phyloP scores from a whole-genome alignment of 2,113 vertebrate genomes.

The Pandion haliaetus region DNA sequence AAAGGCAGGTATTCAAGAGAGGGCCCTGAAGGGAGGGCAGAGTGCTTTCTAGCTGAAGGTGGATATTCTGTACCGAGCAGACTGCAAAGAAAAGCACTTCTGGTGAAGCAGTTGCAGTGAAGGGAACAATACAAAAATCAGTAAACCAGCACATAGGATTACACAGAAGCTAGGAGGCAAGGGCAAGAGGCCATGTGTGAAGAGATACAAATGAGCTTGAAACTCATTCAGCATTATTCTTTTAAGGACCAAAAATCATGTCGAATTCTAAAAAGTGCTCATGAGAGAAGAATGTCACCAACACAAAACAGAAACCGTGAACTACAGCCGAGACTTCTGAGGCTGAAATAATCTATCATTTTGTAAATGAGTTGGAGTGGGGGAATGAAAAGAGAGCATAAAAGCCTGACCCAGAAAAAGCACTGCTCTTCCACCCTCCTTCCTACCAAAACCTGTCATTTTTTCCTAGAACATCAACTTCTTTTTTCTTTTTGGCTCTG shows the following conservation, averaged over 20 bases:
- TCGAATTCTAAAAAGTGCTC: neutral
- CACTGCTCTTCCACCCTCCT: neutral
- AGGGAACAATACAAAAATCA: neutral
- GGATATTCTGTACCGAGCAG: neutral
- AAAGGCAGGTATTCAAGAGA: neutral
- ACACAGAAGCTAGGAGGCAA: neutral
- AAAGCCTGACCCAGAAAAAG: neutral
- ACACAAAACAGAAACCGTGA: neutral
- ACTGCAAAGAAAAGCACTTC: neutral
- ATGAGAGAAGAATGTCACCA: neutral
- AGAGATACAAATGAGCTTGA: neutral
- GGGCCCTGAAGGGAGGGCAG: neutral
- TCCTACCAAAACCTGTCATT: neutral
- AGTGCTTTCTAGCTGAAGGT: neutral
- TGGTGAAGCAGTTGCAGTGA: neutral
- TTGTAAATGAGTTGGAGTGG: neutral
- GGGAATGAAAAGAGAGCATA: neutral
- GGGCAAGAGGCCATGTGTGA: neutral
- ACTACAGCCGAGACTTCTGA: neutral
- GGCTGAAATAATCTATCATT: neutral
- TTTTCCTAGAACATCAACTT: neutral
- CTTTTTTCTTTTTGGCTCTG: neutral
- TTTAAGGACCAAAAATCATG: neutral
- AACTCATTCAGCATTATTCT: neutral
- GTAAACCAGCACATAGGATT: neutral